Evolutionary conservation across 2,797 vertebrate genomes (phyloP).

Genomic region (Xiphophorus birchmanni): DNA sequence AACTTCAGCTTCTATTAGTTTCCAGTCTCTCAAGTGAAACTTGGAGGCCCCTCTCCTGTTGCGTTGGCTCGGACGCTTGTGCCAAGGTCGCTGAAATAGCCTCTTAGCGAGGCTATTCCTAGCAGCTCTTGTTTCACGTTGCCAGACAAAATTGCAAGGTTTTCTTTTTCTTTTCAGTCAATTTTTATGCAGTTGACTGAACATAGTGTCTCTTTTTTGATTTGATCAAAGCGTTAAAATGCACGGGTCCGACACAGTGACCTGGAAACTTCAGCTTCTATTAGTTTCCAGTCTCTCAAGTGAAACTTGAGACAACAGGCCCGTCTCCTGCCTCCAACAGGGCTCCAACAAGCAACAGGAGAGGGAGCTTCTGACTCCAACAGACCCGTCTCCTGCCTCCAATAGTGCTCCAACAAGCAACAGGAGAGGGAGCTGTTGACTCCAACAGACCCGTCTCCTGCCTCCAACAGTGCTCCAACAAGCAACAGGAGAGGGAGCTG

Average conservation of each 20-base stretch:
- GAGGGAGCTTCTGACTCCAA: too few species aligned
- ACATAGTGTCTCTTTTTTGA: background rate
- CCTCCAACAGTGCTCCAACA: too few species aligned
- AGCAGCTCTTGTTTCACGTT: background rate
- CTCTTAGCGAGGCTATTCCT: background rate
- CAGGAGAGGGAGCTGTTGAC: too few species aligned
- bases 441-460: too few species aligned
- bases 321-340: constrained; percentile 21
- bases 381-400: too few species aligned
- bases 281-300: constrained; percentile 29
- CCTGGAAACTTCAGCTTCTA: constrained; percentile 36
- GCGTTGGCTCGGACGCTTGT: background rate
- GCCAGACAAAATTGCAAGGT: background rate
- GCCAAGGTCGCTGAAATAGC: background rate
- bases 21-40: constrained; percentile 24
- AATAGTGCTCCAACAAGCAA: too few species aligned
- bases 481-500: too few species aligned
- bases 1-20: constrained; percentile 34
- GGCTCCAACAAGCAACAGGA: too few species aligned
- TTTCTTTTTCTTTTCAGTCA: too few species aligned
- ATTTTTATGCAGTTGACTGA: background rate
- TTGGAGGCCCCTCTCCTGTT: constrained; percentile 12
- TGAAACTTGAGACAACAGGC: constrained; percentile 11
- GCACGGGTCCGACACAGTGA: constrained; percentile 15
- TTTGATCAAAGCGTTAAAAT: background rate